These are phyloP conservation scores for Peromyscus eremicus DNA, from an alignment of 2,797 vertebrate species.

Conservation along the genomic window DNA sequence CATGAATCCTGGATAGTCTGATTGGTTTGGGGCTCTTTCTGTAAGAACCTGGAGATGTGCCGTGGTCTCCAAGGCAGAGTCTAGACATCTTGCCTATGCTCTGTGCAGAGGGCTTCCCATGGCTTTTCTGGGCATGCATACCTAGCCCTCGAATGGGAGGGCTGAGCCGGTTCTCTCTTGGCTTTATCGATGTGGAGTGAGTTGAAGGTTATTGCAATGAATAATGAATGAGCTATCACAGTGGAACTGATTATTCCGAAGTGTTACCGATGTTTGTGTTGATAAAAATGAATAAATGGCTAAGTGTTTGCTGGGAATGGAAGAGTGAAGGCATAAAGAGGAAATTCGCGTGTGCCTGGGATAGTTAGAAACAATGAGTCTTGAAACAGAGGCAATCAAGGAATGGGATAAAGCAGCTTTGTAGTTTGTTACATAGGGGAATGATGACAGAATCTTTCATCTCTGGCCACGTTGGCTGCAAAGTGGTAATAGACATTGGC, in stretches of 20 bases:
- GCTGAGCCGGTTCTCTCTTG: slow-evolving; percentile 27
- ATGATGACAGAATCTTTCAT: slow-evolving; percentile 86
- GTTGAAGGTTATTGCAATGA: slow-evolving; percentile 83
- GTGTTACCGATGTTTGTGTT: slow-evolving; percentile 82
- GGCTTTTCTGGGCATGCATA: not conserved
- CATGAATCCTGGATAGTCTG: not conserved
- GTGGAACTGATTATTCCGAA: slow-evolving; percentile 82
- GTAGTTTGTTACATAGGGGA: slow-evolving; percentile 83
- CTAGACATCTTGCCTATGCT: not conserved
- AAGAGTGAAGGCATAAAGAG: slow-evolving; percentile 78
- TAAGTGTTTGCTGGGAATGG: slow-evolving; percentile 76
- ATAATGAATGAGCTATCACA: slow-evolving; percentile 83
- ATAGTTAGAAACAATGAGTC: slow-evolving; percentile 87
- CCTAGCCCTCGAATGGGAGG: not conserved
- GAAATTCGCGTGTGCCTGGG: slow-evolving; percentile 84
- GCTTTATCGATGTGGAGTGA: slow-evolving; percentile 73
- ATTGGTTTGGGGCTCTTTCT: slow-evolving; percentile 45
- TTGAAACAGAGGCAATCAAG: slow-evolving; percentile 82
- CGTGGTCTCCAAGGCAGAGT: not conserved
- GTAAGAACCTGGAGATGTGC: not conserved
- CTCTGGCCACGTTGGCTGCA: slow-evolving; percentile 85
- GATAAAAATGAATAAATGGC: slow-evolving; percentile 85
- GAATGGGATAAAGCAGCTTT: slow-evolving; percentile 80
- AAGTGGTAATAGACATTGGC: slow-evolving; percentile 83
- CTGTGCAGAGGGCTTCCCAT: slow-evolving; percentile 5